Conservation (phyloP, 2,797 vertebrate genomes). For the Phoxinus dragarum region DNA sequence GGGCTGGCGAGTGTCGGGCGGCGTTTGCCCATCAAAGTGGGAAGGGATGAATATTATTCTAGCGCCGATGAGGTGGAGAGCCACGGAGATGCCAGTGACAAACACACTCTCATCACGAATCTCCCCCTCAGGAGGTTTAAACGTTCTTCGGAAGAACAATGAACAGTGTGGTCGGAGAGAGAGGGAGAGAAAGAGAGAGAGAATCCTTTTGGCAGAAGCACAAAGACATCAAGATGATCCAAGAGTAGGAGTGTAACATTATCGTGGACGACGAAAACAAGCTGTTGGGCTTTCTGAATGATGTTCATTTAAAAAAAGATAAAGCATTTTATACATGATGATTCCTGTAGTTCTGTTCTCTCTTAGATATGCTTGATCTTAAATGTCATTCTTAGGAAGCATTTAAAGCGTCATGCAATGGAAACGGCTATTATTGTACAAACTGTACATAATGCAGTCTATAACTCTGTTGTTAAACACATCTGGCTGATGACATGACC, state of each 20-base stretch:
- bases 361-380: conserved; percentile 40
- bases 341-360: conserved; percentile 52
- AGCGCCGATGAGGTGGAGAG: conserved; percentile 35
- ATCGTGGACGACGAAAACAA: conserved; percentile 44
- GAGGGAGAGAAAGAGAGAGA: background rate
- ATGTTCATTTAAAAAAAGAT: conserved; percentile 47
- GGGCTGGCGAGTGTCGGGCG: conserved; percentile 26
- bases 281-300: conserved; percentile 48
- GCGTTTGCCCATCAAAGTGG: conserved; percentile 12
- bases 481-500: conserved; percentile 50
- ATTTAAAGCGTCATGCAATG: conserved; percentile 32
- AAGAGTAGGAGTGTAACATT: conserved; percentile 46
- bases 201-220: conserved; percentile 29
- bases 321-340: conserved; percentile 40
- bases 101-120: conserved; percentile 31
- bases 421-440: conserved; percentile 47
- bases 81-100: conserved; percentile 29
- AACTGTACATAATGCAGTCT: conserved; percentile 38
- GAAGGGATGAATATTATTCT: conserved; percentile 42
- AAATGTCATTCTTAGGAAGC: conserved; percentile 33
- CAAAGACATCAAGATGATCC: conserved; percentile 48
- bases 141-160: conserved; percentile 36
- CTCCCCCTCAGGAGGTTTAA: conserved; percentile 40
- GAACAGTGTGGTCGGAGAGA: background rate
- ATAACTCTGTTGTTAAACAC: conserved; percentile 53